Percentiles rank a stretch among this genome's conserved stretches.
phyloP scores from a whole-genome alignment of 2,888 invertebrate genomes.

The Thera obeliscata region DNA sequence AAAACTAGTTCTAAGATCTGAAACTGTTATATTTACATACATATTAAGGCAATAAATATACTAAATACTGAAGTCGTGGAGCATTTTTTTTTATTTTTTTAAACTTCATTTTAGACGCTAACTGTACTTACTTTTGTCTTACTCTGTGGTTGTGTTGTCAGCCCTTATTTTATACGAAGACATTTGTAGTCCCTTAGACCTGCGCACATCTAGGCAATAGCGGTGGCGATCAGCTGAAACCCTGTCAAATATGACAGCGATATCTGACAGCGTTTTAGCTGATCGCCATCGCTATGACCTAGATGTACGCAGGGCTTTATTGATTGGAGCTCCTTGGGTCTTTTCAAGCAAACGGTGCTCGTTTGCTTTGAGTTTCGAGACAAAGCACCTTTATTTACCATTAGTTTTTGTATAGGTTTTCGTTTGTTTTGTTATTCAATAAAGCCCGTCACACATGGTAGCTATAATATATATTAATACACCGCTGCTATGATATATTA shows the following conservation, averaged over 20 bases:
- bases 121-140: slow-evolving; percentile 16
- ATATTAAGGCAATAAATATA: too few species aligned
- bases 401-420: not conserved
- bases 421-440: not conserved
- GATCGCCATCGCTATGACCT: slow-evolving; percentile 9
- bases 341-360: slow-evolving; percentile 5
- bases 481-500: too few species aligned
- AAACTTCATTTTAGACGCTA: not conserved
- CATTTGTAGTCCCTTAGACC: slow-evolving; percentile 20
- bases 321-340: slow-evolving; percentile 18
- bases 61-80: too few species aligned
- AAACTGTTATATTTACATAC: too few species aligned
- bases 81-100: too few species aligned
- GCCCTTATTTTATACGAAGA: slow-evolving; percentile 19
- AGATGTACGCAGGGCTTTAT: slow-evolving; percentile 20
- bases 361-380: slow-evolving; percentile 6
- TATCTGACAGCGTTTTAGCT: not conserved
- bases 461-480: too few species aligned
- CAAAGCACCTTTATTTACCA: not conserved
- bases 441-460: too few species aligned
- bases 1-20: too few species aligned
- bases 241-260: too few species aligned
- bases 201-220: too few species aligned
- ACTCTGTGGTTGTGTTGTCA: slow-evolving; percentile 8
- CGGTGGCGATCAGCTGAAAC: too few species aligned